phyloP scores from a whole-genome alignment of 1,140 invertebrate genomes.

The Brachionus plicatilis region DNA sequence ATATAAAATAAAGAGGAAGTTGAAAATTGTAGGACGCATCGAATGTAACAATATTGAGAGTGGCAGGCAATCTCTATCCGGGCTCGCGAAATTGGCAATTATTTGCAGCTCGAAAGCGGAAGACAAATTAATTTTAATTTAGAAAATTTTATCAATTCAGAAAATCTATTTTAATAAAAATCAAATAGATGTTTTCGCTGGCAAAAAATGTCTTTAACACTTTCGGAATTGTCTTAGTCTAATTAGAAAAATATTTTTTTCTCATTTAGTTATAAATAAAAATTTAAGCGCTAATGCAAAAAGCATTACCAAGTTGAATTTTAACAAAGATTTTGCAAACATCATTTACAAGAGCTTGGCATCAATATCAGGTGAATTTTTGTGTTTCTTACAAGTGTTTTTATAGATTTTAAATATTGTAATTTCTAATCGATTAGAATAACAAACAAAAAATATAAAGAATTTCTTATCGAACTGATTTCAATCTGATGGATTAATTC shows the following conservation, averaged over 20 bases:
- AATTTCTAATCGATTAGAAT: slow-evolving; percentile 2
- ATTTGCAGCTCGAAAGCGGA: not conserved
- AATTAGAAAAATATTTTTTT: slow-evolving; percentile 10
- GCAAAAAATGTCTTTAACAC: not conserved
- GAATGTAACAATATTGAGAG: not conserved
- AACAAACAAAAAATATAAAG: not conserved
- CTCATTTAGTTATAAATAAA: not conserved
- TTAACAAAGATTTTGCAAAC: not conserved
- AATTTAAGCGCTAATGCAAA: not conserved
- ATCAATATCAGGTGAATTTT: not conserved
- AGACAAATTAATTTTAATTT: not conserved
- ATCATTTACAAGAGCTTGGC: not conserved
- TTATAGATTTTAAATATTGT: slow-evolving; percentile 4
- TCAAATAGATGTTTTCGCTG: not conserved
- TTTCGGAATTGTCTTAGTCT: not conserved
- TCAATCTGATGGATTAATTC: slow-evolving; percentile 21
- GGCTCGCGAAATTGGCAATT: not conserved
- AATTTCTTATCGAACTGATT: slow-evolving; percentile 20
- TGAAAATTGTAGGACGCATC: not conserved
- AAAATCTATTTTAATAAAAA: not conserved
- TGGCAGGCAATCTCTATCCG: not conserved
- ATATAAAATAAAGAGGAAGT: not conserved
- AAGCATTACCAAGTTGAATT: not conserved
- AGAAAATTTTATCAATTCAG: not conserved
- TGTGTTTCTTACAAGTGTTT: not conserved